Evolutionary conservation across 2,888 invertebrate genomes (phyloP).

Genomic region (Phorcus lineatus): DNA sequence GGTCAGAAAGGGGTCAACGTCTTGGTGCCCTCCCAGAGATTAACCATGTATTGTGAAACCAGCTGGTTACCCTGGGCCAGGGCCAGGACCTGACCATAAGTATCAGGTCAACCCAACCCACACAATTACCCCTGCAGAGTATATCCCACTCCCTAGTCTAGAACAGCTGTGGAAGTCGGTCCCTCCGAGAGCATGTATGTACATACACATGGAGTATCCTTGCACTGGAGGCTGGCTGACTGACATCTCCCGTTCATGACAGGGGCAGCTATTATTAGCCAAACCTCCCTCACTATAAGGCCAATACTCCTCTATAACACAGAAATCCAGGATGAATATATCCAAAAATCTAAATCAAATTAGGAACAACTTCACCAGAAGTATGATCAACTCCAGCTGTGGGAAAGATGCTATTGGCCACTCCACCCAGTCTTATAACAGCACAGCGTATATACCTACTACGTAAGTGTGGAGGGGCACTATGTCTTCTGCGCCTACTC

Average conservation of each 20-base stretch:
- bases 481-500: constrained; percentile 8
- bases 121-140: no score
- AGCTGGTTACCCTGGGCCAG: no score
- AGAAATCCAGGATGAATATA: neutral
- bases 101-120: no score
- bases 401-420: neutral
- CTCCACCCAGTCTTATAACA: neutral
- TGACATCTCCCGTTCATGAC: constrained; percentile 16
- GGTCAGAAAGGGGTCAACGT: neutral
- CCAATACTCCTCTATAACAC: neutral
- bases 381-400: neutral
- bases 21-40: neutral
- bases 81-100: no score
- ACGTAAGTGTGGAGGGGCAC: constrained; percentile 20
- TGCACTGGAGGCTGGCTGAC: neutral
- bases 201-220: no score
- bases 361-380: neutral
- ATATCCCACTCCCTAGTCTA: no score
- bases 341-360: neutral
- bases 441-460: neutral
- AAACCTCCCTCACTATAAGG: neutral
- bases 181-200: no score
- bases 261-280: neutral
- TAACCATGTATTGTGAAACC: no score
- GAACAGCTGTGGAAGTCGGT: no score